A percentile compares a stretch with the other conserved stretches of the same genome.
phyloP scores from a whole-genome alignment of 1,140 invertebrate species.

The Helicorthomorpha holstii region DNA sequence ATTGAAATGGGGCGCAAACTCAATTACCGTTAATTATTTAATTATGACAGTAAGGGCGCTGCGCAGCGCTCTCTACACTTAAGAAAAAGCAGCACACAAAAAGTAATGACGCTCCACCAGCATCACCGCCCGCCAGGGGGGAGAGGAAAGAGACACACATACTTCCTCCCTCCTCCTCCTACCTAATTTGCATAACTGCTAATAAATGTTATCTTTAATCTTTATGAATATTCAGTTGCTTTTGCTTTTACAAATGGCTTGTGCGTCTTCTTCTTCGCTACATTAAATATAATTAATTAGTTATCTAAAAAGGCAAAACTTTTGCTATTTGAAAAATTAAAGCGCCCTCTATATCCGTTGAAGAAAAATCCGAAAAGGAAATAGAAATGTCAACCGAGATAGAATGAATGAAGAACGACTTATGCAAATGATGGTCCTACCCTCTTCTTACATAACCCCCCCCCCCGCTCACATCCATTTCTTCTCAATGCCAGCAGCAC shows the following conservation, averaged over 20 bases:
- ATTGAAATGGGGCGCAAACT: conserved; percentile 8
- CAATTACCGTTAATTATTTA: conserved; percentile 10
- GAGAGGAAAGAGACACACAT: conserved; percentile 8
- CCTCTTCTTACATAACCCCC: too few species aligned
- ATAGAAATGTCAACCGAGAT: background rate
- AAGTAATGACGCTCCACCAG: too few species aligned
- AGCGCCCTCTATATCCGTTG: too few species aligned
- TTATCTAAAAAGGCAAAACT: too few species aligned
- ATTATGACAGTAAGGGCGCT: conserved; percentile 8
- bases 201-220: conserved; percentile 7
- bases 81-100: background rate
- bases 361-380: background rate
- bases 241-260: background rate
- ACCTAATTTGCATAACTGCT: conserved; percentile 10
- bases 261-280: background rate
- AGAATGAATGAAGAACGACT: too few species aligned
- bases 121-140: too few species aligned
- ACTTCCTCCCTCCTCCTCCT: background rate
- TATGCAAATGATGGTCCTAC: too few species aligned
- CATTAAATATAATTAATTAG: conserved; percentile 11
- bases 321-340: too few species aligned
- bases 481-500: background rate
- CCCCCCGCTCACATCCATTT: background rate
- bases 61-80: too few species aligned
- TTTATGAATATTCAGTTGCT: conserved; percentile 10